Conservation (phyloP, 2,797 vertebrate species). For the Rhabdomys pumilio region DNA sequence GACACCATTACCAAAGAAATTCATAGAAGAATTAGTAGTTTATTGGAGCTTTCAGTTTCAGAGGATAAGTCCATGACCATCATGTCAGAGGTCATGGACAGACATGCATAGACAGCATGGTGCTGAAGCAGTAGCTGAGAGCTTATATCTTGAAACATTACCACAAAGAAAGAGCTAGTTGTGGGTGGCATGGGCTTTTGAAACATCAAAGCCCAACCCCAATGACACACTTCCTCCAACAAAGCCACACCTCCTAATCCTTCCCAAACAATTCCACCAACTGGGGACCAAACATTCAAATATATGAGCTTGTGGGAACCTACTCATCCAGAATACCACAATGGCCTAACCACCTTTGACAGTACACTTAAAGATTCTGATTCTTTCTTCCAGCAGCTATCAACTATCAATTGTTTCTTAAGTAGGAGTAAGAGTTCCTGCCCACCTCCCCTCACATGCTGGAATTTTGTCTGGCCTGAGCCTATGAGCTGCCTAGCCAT, state of each 20-base stretch:
- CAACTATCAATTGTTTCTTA: background rate
- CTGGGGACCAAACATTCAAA: background rate
- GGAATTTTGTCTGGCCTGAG: background rate
- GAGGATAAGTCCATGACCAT: background rate
- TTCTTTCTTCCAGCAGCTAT: background rate
- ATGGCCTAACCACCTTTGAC: background rate
- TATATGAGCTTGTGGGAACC: background rate
- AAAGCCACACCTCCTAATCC: background rate
- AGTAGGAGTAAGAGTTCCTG: background rate
- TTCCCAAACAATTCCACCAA: background rate
- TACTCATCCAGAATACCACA: background rate
- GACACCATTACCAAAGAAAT: background rate
- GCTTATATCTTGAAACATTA: background rate
- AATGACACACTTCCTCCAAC: background rate
- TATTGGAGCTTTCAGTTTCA: background rate
- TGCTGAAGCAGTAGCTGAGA: background rate
- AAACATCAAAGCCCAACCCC: background rate
- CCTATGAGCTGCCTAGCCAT: background rate
- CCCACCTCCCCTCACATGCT: background rate
- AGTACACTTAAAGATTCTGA: background rate
- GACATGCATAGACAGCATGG: background rate
- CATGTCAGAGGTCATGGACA: background rate
- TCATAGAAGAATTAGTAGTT: background rate
- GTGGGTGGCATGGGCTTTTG: background rate
- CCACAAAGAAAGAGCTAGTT: background rate